phyloP scores from a whole-genome alignment of 2,888 invertebrate species.

The Tipula confusa region DNA sequence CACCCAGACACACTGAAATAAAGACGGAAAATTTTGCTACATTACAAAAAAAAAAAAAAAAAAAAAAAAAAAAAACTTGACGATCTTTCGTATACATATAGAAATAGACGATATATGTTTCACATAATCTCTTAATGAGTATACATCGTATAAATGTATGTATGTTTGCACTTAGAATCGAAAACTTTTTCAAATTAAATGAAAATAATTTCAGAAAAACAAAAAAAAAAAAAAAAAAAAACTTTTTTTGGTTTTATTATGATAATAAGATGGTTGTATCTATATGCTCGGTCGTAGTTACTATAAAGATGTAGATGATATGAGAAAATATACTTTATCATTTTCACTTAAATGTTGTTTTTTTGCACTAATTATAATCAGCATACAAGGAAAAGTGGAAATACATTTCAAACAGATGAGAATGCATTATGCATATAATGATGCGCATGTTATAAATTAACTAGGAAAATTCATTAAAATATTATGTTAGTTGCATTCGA shows the following conservation, averaged over 20 bases:
- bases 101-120: neutral
- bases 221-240: neutral
- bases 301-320: neutral
- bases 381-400: neutral
- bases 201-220: neutral
- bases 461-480: neutral
- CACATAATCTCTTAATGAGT: neutral
- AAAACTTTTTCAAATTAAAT: neutral
- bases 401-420: neutral
- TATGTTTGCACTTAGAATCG: neutral
- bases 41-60: neutral
- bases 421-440: neutral
- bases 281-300: neutral
- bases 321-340: neutral
- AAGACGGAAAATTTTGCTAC: neutral
- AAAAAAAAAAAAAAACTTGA: no score
- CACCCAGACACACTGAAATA: no score
- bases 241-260: neutral
- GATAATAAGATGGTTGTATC: neutral
- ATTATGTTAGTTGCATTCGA: neutral
- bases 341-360: neutral
- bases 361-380: neutral
- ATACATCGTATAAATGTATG: neutral
- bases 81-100: neutral
- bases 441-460: neutral